phyloP scores from a whole-genome alignment of 2,888 invertebrate species.

The Morinoia aosen region DNA sequence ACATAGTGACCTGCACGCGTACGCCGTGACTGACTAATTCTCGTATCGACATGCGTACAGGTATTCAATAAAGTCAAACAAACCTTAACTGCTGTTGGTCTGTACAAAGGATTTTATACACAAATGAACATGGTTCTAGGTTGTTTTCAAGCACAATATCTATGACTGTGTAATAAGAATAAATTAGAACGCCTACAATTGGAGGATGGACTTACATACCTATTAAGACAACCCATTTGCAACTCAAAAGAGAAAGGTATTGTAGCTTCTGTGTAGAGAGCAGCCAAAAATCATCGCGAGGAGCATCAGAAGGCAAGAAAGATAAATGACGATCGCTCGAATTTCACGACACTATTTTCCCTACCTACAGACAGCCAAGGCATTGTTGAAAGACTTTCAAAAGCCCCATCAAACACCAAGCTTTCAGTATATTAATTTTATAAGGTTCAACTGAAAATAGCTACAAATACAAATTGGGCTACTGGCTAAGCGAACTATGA shows the following conservation, averaged over 20 bases:
- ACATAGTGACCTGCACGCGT: constrained; percentile 66
- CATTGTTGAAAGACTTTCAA: background rate
- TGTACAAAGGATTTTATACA: background rate
- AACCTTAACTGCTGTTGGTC: background rate
- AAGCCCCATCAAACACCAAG: background rate
- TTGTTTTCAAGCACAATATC: background rate
- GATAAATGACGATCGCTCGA: background rate
- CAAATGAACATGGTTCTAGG: background rate
- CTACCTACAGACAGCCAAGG: background rate
- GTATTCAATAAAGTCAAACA: background rate
- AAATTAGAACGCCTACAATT: background rate
- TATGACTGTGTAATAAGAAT: background rate
- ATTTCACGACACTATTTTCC: background rate
- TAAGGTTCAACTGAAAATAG: background rate
- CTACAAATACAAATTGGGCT: background rate
- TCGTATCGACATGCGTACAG: background rate
- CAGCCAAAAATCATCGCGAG: background rate
- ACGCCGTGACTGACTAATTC: background rate
- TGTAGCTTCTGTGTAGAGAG: background rate
- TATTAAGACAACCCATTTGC: background rate
- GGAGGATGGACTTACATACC: background rate
- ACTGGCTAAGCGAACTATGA: background rate
- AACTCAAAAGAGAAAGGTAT: background rate
- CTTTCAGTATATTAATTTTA: background rate
- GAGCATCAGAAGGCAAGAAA: background rate